phyloP scores from a whole-genome alignment of 2,797 vertebrate species.

The Pygocentrus nattereri region DNA sequence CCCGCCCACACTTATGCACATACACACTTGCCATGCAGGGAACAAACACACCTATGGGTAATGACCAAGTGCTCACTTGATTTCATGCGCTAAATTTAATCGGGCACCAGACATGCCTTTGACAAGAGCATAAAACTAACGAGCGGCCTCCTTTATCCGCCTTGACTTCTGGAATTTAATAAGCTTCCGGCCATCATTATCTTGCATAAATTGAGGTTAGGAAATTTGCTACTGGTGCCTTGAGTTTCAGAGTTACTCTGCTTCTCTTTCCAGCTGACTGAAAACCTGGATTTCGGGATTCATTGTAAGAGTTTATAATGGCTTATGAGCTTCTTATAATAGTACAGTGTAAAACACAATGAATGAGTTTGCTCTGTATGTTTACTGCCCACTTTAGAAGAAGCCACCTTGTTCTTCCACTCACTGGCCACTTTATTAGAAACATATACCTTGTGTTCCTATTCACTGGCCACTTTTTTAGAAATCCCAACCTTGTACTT shows the following conservation, averaged over 20 bases:
- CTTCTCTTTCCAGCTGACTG: not conserved
- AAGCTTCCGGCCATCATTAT: slow-evolving; percentile 40
- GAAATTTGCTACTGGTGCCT: not conserved
- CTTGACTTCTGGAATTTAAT: slow-evolving; percentile 34
- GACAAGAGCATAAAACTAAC: slow-evolving; percentile 37
- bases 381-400: not conserved
- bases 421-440: too few species aligned
- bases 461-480: not conserved
- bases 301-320: not conserved
- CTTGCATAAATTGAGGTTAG: slow-evolving; percentile 8
- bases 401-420: too few species aligned
- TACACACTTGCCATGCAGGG: not conserved
- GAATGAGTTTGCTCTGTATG: not conserved
- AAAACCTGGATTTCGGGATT: slow-evolving; percentile 1
- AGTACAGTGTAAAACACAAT: not conserved
- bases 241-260: not conserved
- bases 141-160: slow-evolving; percentile 30
- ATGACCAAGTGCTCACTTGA: slow-evolving; percentile 25
- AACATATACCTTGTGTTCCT: too few species aligned
- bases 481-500: not conserved
- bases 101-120: slow-evolving; percentile 3
- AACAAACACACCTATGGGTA: not conserved
- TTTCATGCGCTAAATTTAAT: slow-evolving; percentile 35
- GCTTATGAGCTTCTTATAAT: not conserved
- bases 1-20: slow-evolving; percentile 1